Evolutionary conservation across 2,888 invertebrate genomes (phyloP), one percentile per base, ranked within the genome.

Genomic region (Leuctra nigra): DNA sequence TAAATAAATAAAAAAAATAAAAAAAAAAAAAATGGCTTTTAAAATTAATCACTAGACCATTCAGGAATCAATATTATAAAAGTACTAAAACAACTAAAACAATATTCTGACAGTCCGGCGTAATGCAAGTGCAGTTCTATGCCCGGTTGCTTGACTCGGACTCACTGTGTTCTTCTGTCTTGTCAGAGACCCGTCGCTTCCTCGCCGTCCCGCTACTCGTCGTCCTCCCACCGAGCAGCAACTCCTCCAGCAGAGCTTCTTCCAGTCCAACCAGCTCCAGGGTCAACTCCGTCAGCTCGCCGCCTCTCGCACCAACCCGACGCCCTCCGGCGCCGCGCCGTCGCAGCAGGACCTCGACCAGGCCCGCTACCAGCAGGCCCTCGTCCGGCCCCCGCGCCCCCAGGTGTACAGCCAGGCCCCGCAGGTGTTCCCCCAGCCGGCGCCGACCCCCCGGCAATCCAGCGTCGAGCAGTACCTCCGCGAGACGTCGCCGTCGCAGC

Each of bases 331-430:
- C 53, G 4, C 47, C 53, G 25, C 38, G 25, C 14, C 35, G 20
- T 50, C 35, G 41, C 47, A 14, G 35, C 23, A 24, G 46, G 33
- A 20, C 39, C 25, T 61, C 23, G 58, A 59, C 47, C 54, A 58
- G n/a, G 58, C 60, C 1, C 56, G 60, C 1, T 58, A 58, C 38
- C 48, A 58, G 14, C 56, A 58, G 2, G 44, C 60, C 11, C 58
- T 61, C n/a, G 56, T 58, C 33, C 53, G 22, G 20, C 53, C 36
- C 14, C 55, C 47, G 20, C 24, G 20, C 9, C 46, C 41, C 7
- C 53, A 53, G 46, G 33, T 22, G 9, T 46, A 39, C 36, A 52
- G 52, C 23, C 52, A 29, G 33, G 33, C n/a, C n/a, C 57, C 52
- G 11, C 57, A 57, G 33, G 41, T 22, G 14, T 57, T 57, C 53